phyloP scores from a whole-genome alignment of 2,113 vertebrate species.

The Bucco capensis region DNA sequence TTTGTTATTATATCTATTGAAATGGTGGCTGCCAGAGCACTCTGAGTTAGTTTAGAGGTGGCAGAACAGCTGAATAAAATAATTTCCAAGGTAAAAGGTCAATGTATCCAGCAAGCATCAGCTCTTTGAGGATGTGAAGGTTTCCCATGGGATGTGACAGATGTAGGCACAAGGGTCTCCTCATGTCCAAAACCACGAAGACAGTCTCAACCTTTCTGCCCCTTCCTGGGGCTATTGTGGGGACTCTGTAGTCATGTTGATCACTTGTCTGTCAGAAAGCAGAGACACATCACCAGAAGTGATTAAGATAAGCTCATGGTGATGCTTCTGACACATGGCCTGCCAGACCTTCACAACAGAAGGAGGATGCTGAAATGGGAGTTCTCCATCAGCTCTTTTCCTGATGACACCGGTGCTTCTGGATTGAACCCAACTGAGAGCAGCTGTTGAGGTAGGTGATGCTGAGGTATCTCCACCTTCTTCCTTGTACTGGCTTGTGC shows the following conservation, averaged over 20 bases:
- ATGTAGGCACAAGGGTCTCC: neutral
- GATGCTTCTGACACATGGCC: neutral
- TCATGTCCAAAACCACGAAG: accelerated
- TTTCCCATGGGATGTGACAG: neutral
- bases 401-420: neutral
- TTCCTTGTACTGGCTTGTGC: neutral
- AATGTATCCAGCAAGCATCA: neutral
- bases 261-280: neutral
- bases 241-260: neutral
- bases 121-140: neutral
- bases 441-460: neutral
- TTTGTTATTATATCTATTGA: neutral
- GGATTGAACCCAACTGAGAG: neutral
- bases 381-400: neutral
- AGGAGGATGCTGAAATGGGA: neutral
- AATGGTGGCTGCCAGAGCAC: neutral
- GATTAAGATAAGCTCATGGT: neutral
- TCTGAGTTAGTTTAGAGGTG: neutral
- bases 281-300: neutral
- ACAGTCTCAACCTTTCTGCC: neutral
- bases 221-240: neutral
- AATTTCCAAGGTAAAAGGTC: neutral
- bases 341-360: neutral
- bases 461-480: neutral
- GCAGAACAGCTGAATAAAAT: neutral